These are phyloP conservation scores for Xyrichtys novacula DNA, from an alignment of 2,797 vertebrate genomes.

Conservation along the genomic window DNA sequence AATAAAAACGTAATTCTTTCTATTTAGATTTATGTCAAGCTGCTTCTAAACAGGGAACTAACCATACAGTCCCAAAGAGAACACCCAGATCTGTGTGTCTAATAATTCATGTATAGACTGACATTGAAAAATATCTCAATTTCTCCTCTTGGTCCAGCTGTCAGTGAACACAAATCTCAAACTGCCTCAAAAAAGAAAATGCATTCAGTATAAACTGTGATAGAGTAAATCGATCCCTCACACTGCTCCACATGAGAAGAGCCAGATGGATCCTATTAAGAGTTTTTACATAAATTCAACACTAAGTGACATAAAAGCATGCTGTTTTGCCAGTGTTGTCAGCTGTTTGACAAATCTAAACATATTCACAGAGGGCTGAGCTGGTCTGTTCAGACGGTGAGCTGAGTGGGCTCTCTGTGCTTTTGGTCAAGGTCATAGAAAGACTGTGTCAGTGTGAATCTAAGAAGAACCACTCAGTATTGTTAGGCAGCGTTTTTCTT, in stretches of 20 bases:
- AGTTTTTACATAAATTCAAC: slow-evolving; percentile 76
- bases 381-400: slow-evolving; percentile 37
- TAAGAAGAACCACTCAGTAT: slow-evolving; percentile 60
- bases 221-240: slow-evolving; percentile 78
- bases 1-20: slow-evolving; percentile 24
- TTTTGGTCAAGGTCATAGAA: slow-evolving; percentile 74
- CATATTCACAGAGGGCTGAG: slow-evolving; percentile 66
- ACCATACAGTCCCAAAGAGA: slow-evolving; percentile 29
- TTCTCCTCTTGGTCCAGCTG: slow-evolving; percentile 24
- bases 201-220: slow-evolving; percentile 79
- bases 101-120: slow-evolving; percentile 19
- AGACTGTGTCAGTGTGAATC: slow-evolving; percentile 62
- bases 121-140: not conserved
- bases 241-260: slow-evolving; percentile 68
- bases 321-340: slow-evolving; percentile 72
- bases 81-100: slow-evolving; percentile 30
- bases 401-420: slow-evolving; percentile 60
- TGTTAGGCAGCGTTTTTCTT: no score
- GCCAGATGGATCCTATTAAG: slow-evolving; percentile 83
- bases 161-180: slow-evolving; percentile 54
- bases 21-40: slow-evolving; percentile 12
- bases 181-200: slow-evolving; percentile 50
- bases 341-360: slow-evolving; percentile 79
- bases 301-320: slow-evolving; percentile 72
- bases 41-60: slow-evolving; percentile 44